These are phyloP conservation scores for Pocillopora verrucosa DNA, from an alignment of 64 coral and sea anemone species.

Conservation along the genomic window DNA sequence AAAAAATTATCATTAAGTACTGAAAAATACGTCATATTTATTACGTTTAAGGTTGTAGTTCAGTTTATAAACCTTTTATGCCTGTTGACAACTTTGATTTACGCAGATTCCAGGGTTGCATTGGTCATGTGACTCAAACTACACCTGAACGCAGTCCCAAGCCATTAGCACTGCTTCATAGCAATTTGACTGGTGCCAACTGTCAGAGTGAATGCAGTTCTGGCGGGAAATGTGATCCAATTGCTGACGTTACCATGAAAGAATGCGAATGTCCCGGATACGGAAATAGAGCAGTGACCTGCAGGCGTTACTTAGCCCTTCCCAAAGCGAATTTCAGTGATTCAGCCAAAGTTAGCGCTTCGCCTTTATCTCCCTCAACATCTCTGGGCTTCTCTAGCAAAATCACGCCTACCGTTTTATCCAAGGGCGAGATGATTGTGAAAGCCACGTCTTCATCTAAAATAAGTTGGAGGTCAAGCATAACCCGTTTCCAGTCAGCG, in stretches of 20 bases:
- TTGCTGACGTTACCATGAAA: not conserved
- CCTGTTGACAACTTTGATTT: not conserved
- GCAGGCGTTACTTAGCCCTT: no score
- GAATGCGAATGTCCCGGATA: slow-evolving; percentile 30
- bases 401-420: not conserved
- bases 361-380: not conserved
- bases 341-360: not conserved
- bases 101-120: slow-evolving; percentile 19
- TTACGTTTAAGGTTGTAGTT: not conserved
- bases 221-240: not conserved
- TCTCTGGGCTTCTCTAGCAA: not conserved
- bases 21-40: not conserved
- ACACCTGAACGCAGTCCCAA: not conserved
- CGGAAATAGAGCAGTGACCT: not conserved
- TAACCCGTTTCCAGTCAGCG: not conserved
- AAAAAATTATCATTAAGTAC: not conserved
- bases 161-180: not conserved
- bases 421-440: not conserved
- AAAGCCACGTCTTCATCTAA: not conserved
- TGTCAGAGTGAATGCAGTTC: not conserved
- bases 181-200: not conserved
- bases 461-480: not conserved
- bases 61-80: slow-evolving; percentile 4
- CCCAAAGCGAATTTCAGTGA: not conserved
- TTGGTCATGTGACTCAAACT: slow-evolving; percentile 15